Evolutionary conservation across 2,888 invertebrate genomes (phyloP).

Genomic region (Zootermopsis nevadensis): DNA sequence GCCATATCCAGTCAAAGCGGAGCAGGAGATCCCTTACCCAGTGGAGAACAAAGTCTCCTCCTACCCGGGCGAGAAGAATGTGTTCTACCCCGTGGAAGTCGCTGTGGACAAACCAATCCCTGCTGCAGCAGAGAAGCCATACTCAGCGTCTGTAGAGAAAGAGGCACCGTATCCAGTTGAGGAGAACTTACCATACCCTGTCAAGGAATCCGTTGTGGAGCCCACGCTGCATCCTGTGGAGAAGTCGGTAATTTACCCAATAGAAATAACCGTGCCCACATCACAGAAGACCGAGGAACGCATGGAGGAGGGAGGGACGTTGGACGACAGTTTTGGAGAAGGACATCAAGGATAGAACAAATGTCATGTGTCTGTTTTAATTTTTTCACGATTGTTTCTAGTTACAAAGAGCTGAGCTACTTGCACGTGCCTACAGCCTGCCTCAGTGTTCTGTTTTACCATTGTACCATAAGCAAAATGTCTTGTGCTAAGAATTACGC

Average conservation of each 20-base stretch:
- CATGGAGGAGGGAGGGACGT: background rate
- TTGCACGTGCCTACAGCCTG: too few species aligned
- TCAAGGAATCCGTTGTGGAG: constrained; percentile 78
- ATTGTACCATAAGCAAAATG: too few species aligned
- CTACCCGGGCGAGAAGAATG: constrained; percentile 72
- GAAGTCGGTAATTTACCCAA: constrained; percentile 78
- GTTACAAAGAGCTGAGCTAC: too few species aligned
- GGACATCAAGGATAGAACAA: background rate
- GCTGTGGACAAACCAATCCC: constrained; percentile 67
- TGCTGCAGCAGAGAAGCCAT: constrained; percentile 51
- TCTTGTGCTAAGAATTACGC: too few species aligned
- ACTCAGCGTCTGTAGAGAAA: constrained; percentile 57
- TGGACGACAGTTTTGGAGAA: constrained; percentile 6
- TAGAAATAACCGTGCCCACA: constrained; percentile 69
- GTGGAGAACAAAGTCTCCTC: constrained; percentile 67
- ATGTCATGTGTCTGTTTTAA: too few species aligned
- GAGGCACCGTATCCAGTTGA: constrained; percentile 67
- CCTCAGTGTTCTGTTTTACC: too few species aligned
- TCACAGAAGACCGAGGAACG: background rate
- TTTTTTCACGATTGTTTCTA: too few species aligned
- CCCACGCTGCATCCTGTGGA: constrained; percentile 56
- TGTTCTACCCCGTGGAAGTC: constrained; percentile 52
- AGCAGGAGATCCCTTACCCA: constrained; percentile 66
- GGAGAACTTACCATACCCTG: constrained; percentile 71
- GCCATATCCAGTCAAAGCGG: constrained; percentile 71